Conservation (phyloP, 2,888 invertebrate genomes). For the Cyrtodaria siliqua region DNA sequence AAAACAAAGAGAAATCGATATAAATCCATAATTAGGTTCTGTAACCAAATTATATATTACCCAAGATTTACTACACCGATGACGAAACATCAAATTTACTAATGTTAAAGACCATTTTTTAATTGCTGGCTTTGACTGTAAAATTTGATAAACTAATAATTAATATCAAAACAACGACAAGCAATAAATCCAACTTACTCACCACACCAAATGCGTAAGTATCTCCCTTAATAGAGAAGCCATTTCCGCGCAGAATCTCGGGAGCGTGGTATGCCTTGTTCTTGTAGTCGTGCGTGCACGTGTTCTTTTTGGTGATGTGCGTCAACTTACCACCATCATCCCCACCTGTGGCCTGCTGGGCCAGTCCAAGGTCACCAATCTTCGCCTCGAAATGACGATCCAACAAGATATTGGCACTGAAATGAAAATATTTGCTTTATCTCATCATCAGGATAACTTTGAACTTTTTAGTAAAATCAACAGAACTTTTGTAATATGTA, state of each 20-base stretch:
- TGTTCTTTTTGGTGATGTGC: constrained; percentile 76
- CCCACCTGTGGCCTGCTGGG: constrained; percentile 87
- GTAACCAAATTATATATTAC: too few species aligned
- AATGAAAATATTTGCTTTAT: too few species aligned
- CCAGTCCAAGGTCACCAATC: constrained; percentile 93
- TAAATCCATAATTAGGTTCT: too few species aligned
- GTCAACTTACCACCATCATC: constrained; percentile 76
- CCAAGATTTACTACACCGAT: too few species aligned
- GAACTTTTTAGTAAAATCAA: too few species aligned
- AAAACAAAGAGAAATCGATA: too few species aligned
- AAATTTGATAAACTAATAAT: too few species aligned
- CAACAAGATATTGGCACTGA: constrained; percentile 91
- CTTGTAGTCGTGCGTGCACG: constrained; percentile 86
- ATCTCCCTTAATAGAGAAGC: constrained; percentile 90
- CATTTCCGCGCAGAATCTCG: constrained; percentile 89
- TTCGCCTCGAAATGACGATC: constrained; percentile 90
- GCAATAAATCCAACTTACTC: constrained; percentile 65
- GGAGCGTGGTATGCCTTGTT: constrained; percentile 93
- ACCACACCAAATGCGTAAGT: constrained; percentile 93
- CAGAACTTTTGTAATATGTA: too few species aligned
- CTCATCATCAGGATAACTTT: too few species aligned
- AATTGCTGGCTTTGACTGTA: too few species aligned
- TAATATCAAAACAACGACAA: neutral
- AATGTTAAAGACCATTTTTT: too few species aligned
- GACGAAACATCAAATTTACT: too few species aligned